Base-by-base conservation (phyloP, 2,113 vertebrate species). In the Cathartes aura region DNA sequence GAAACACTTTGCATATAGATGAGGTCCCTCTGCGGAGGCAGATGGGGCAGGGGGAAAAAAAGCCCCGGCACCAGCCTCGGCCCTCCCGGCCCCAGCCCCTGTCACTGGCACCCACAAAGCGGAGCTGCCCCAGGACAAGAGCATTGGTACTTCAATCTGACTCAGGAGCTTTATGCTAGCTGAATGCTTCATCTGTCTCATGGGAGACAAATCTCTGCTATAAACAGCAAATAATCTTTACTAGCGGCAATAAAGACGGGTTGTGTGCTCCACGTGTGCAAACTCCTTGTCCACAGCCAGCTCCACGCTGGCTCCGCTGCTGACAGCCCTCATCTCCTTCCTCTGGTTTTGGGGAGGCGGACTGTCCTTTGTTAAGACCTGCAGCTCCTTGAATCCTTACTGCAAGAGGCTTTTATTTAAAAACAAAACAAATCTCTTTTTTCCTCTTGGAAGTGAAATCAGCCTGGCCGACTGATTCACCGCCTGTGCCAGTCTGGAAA, bases 201-300 rank as follows among this genome's bases (percentile, higher is more conserved):
- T 2, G 1, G 34, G 38, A 81, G 32, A 47, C 12, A 79, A 67
- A 50, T 21, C 70, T 50, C 64, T 67, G 84, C 88, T 67, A 42
- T 40, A 59, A 93, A 63, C 32, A 42, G 26, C 73, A 91, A 89
- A 81, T 42, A 14, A 66, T 21, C 76, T 82, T 90, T 72, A 58
- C 27, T 84, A 64, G 73, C 7, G 5, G 84, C 56, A 59, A 56
- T 60, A 56, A 93, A 82, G 15, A 3, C 5, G 43, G 26, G 18
- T 23, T 66, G 80, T 0, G 0, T 9, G 34, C 52, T 70, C 60
- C 7, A 1, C 5, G 2, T 0, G 2, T 52, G 42, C 32, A 18
- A 55, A 29, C 52, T 58, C 27, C 47, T 53, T n/a, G 26, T 22
- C 36, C 30, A 32, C 32, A 68, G 15, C 7, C 62, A 62, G 45